Conservation (phyloP, 2,113 vertebrate genomes). For the Felis catus region DNA sequence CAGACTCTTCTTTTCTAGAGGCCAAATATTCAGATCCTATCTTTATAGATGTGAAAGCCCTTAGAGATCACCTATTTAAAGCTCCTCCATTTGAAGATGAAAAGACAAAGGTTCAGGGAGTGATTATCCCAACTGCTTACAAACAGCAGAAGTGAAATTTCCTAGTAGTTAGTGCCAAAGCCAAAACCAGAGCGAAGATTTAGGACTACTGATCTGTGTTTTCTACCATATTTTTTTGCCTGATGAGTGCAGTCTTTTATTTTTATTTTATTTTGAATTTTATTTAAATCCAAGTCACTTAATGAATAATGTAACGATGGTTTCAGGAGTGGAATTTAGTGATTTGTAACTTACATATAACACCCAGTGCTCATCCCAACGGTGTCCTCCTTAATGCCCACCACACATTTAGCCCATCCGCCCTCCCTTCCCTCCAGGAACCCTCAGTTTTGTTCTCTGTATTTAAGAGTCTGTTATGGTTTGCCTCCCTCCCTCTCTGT, state of each 20-base stretch:
- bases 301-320: no score
- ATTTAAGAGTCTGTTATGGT: no score
- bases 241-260: not conserved
- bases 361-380: no score
- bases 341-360: no score
- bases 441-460: no score
- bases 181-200: not conserved
- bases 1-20: not conserved
- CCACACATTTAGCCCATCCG: no score
- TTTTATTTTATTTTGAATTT: not conserved
- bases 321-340: no score
- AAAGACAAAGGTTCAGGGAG: not conserved
- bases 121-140: not conserved
- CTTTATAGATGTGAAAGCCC: not conserved
- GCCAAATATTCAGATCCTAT: not conserved
- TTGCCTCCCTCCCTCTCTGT: no score
- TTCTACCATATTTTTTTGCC: not conserved
- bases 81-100: not conserved
- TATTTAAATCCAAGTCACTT: no score
- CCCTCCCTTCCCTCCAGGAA: no score
- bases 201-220: not conserved
- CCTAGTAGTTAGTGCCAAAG: not conserved
- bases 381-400: no score
- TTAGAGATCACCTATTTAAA: not conserved
- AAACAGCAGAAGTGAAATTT: not conserved